Conservation (phyloP, 2,888 invertebrate species). For the Harpalus rufipes region DNA sequence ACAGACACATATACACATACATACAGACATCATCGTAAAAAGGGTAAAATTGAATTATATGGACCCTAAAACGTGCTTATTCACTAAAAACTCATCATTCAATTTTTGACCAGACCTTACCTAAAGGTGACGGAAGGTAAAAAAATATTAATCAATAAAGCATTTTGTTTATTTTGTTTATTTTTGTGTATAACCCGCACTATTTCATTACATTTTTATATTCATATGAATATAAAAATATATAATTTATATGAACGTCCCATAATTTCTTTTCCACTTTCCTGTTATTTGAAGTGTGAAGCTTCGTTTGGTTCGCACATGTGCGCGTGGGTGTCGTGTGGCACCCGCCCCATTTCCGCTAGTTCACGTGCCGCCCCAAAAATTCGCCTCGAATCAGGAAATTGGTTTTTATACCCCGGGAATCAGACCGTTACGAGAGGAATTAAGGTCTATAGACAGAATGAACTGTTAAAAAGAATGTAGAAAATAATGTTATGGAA, state of each 20-base stretch:
- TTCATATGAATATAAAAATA: no score
- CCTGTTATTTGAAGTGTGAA: slow-evolving; percentile 50
- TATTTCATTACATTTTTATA: no score
- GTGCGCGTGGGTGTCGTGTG: slow-evolving; percentile 43
- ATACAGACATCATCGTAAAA: no score
- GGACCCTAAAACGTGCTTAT: no score
- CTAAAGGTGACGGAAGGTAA: no score
- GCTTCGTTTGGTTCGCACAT: slow-evolving; percentile 45
- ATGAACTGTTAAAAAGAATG: not conserved
- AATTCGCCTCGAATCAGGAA: slow-evolving; percentile 32
- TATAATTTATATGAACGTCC: not conserved
- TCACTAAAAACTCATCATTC: no score
- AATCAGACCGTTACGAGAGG: slow-evolving; percentile 16
- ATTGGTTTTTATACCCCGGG: slow-evolving; percentile 31
- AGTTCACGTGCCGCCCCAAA: slow-evolving; percentile 56
- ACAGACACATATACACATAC: no score
- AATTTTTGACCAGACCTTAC: no score
- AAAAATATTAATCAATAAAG: not conserved
- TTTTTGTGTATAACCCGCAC: no score
- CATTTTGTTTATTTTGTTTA: not conserved
- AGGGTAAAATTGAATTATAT: no score
- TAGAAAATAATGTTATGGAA: not conserved
- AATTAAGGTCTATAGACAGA: not conserved
- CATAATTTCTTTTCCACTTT: slow-evolving; percentile 8
- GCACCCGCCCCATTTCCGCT: slow-evolving; percentile 42